Conservation (phyloP, 2,797 vertebrate genomes). For the Crypturellus tataupa region DNA sequence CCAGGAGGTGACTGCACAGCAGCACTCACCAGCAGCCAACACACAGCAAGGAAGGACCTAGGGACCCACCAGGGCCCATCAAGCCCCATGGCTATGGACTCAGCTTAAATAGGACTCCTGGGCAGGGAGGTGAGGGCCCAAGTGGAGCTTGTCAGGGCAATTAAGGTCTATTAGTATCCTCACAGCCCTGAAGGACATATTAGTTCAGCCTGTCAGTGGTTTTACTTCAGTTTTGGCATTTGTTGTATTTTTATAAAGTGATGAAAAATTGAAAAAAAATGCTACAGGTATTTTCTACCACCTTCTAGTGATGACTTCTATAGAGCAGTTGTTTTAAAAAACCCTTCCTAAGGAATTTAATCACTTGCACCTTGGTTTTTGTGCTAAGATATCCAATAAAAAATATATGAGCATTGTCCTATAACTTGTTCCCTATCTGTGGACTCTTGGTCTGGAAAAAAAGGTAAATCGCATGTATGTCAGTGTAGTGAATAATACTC, state of each 20-base stretch:
- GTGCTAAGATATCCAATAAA: not conserved
- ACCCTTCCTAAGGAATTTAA: not conserved
- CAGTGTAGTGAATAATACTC: not conserved
- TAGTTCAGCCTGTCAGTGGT: not conserved
- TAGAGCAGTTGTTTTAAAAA: not conserved
- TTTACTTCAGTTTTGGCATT: not conserved
- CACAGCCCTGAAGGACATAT: not conserved
- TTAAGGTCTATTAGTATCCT: not conserved
- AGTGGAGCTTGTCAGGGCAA: not conserved
- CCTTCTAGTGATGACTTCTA: not conserved
- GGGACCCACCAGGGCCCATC: not conserved
- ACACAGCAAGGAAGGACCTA: not conserved
- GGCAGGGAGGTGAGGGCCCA: accelerated
- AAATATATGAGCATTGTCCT: not conserved
- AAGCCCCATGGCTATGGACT: not conserved
- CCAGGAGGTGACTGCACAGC: not conserved
- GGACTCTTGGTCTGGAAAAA: not conserved
- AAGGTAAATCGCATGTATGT: not conserved
- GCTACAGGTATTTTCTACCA: not conserved
- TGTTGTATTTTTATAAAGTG: not conserved
- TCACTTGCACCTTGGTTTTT: not conserved
- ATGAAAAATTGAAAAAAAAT: not conserved
- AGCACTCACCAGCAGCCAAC: not conserved
- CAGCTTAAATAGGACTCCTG: not conserved
- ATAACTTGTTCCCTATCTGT: accelerated